Evolutionary conservation across 92 coral and sea anemone species (phyloP).

Genomic region (Palythoa grandis): DNA sequence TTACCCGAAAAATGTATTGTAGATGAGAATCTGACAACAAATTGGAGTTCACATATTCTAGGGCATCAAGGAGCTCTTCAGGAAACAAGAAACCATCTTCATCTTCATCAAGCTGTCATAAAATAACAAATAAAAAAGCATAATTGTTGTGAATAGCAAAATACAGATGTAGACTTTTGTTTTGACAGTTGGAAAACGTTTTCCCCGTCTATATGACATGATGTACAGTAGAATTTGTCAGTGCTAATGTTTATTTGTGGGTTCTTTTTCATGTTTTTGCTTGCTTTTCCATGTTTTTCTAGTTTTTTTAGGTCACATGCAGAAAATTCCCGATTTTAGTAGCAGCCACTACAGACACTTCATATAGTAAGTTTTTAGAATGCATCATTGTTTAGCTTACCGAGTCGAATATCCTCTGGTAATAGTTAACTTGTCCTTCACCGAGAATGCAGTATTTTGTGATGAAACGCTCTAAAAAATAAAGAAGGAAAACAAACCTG

Average conservation of each 20-base stretch:
- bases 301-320: too few species aligned
- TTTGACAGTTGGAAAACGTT: too few species aligned
- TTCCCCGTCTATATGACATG: too few species aligned
- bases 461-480: conserved; percentile 66
- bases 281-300: too few species aligned
- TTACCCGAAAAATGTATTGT: conserved; percentile 89
- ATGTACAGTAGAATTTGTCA: too few species aligned
- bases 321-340: too few species aligned
- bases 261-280: too few species aligned
- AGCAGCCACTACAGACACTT: too few species aligned
- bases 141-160: background rate
- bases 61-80: conserved; percentile 88
- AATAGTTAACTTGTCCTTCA: conserved; percentile 75
- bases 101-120: conserved; percentile 83
- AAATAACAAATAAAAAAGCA: background rate
- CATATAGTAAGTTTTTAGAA: too few species aligned
- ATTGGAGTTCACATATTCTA: conserved; percentile 86
- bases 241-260: too few species aligned
- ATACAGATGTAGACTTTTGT: background rate
- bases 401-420: conserved; percentile 72
- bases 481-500: background rate
- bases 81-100: conserved; percentile 88
- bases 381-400: conserved; percentile 50
- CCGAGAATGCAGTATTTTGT: conserved; percentile 81
- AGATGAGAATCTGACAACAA: conserved; percentile 86